Conservation (phyloP, 1,140 invertebrate species). For the Drosophila neocordata region DNA sequence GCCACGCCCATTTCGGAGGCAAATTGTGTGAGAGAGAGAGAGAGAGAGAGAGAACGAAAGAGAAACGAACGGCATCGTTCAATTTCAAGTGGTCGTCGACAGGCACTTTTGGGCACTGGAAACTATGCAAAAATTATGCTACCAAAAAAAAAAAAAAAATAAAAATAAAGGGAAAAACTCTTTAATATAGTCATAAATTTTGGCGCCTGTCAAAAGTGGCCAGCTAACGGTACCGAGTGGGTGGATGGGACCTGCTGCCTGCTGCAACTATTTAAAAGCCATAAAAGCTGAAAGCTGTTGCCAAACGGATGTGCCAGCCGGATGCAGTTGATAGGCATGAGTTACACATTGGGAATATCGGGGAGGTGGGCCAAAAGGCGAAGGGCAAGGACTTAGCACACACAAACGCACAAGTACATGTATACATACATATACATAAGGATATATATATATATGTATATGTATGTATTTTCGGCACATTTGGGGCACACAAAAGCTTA, state of each 20-base stretch:
- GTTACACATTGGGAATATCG: constrained; percentile 34
- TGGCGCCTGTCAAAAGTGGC: constrained; percentile 54
- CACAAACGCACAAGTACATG: constrained; percentile 11
- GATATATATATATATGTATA: background rate
- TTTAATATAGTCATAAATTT: constrained; percentile 78
- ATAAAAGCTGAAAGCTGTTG: constrained; percentile 79
- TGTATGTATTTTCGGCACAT: constrained; percentile 65
- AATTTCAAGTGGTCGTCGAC: constrained; percentile 41
- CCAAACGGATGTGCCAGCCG: constrained; percentile 74
- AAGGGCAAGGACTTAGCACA: constrained; percentile 3
- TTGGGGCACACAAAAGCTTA: constrained; percentile 65
- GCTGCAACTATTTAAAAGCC: constrained; percentile 75
- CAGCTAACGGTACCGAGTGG: constrained; percentile 1
- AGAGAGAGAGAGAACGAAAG: background rate
- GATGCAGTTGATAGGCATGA: constrained; percentile 78
- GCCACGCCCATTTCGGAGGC: background rate
- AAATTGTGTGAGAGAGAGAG: background rate
- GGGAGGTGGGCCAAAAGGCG: background rate
- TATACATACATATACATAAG: constrained; percentile 26
- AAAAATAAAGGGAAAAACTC: too few relatives aligned
- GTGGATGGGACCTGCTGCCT: constrained; percentile 47
- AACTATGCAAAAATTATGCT: constrained; percentile 75
- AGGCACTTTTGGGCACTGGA: constrained; percentile 43
- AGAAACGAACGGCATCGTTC: background rate
- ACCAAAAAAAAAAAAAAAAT: constrained; percentile 54